phyloP scores from a whole-genome alignment of 2,113 vertebrate species.

The Seriola dumerili region DNA sequence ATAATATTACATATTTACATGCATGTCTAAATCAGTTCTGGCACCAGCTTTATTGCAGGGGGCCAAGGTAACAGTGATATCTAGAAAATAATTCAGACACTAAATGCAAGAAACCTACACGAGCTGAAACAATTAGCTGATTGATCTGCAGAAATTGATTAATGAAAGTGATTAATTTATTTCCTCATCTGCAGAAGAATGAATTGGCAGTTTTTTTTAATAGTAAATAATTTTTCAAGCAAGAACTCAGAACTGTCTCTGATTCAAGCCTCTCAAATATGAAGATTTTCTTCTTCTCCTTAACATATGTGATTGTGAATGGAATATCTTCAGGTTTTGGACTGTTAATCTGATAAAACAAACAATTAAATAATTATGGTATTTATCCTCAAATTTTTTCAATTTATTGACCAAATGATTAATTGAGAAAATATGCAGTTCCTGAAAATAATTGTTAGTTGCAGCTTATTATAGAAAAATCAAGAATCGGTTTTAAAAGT shows the following conservation, averaged over 20 bases:
- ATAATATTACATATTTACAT: constrained; percentile 18
- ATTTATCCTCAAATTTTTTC: too few species aligned
- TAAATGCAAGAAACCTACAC: neutral
- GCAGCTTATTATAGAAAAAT: too few species aligned
- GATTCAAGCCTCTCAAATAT: too few species aligned
- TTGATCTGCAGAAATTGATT: neutral
- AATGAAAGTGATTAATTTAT: neutral
- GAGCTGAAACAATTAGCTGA: neutral
- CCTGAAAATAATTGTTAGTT: too few species aligned
- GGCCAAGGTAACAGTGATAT: neutral
- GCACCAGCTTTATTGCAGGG: neutral
- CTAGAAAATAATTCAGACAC: neutral
- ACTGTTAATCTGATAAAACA: too few species aligned
- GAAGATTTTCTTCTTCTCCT: too few species aligned
- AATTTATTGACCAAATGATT: neutral
- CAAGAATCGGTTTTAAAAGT: too few species aligned
- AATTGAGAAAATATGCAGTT: neutral
- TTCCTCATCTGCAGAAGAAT: neutral
- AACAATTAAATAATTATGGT: too few species aligned
- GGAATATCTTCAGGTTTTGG: too few species aligned
- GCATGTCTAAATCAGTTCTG: constrained; percentile 5
- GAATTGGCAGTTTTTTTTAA: neutral
- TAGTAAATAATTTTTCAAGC: too few species aligned
- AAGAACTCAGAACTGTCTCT: too few species aligned
- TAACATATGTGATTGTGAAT: too few species aligned